These are phyloP conservation scores for Hypercompe scribonia DNA, from an alignment of 2,888 invertebrate genomes.

Conservation along the genomic window DNA sequence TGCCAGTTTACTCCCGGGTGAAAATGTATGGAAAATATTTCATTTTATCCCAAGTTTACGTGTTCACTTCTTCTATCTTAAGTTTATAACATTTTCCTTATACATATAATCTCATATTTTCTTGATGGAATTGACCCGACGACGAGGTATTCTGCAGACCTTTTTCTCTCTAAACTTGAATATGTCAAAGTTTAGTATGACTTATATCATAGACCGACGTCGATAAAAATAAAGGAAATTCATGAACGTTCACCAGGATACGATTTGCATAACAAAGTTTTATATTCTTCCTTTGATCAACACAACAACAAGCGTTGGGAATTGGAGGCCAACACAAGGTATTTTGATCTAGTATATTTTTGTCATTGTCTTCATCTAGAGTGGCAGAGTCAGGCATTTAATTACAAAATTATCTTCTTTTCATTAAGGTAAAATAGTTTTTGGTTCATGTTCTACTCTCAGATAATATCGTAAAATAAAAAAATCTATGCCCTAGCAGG, in stretches of 20 bases:
- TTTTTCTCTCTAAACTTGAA: not conserved
- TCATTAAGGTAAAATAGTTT: not conserved
- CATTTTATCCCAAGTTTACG: constrained; percentile 3
- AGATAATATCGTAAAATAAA: no score
- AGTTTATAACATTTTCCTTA: constrained; percentile 17
- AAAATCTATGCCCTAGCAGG: no score
- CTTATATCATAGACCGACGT: not conserved
- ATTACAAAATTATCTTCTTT: not conserved
- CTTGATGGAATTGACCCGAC: constrained; percentile 19
- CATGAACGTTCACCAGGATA: not conserved
- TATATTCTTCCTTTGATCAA: not conserved
- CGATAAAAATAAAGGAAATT: not conserved
- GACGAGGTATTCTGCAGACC: not conserved
- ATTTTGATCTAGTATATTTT: not conserved
- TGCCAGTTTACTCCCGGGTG: constrained; percentile 15
- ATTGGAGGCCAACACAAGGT: not conserved
- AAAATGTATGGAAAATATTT: constrained; percentile 16
- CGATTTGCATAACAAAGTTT: constrained; percentile 3
- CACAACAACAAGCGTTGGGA: not conserved
- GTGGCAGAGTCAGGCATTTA: not conserved
- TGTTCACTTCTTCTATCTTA: not conserved
- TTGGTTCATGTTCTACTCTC: no score
- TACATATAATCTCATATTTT: constrained; percentile 25
- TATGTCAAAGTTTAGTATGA: constrained; percentile 5
- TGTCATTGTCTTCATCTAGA: not conserved